phyloP scores from a whole-genome alignment of 2,888 invertebrate species.

The Margaritifera margaritifera region DNA sequence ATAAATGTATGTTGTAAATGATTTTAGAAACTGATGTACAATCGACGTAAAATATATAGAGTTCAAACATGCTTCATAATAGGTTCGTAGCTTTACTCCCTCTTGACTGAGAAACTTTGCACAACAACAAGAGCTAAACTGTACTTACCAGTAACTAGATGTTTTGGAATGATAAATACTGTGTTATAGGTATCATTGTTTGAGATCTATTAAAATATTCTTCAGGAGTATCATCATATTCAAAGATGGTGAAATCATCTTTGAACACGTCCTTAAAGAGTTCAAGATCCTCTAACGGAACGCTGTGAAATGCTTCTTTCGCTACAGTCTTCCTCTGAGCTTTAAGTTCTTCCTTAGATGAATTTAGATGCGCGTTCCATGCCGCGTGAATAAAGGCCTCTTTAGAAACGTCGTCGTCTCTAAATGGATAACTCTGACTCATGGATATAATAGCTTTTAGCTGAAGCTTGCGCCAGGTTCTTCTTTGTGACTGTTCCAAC shows the following conservation, averaged over 20 bases:
- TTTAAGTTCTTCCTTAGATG: conserved; percentile 14
- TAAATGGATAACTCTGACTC: conserved; percentile 9
- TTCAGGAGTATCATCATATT: conserved; percentile 22
- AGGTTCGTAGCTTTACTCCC: no score
- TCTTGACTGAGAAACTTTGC: no score
- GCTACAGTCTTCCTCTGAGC: conserved; percentile 18
- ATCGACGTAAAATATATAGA: no score
- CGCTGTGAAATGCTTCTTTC: conserved; percentile 26
- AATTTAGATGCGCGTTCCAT: conserved; percentile 14
- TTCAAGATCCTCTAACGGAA: conserved; percentile 20
- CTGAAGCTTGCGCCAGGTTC: conserved; percentile 36
- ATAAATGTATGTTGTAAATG: no score
- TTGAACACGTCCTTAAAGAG: conserved; percentile 21
- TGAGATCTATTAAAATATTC: conserved; percentile 2
- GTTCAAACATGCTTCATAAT: no score
- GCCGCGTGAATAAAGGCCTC: conserved; percentile 28
- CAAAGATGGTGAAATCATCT: conserved; percentile 26
- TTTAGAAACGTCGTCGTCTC: conserved; percentile 2
- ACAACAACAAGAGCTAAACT: no score
- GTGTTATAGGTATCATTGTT: no score
- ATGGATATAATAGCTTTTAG: conserved; percentile 25
- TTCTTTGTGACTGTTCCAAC: conserved; percentile 26
- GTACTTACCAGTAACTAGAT: no score
- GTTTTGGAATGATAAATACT: no score
- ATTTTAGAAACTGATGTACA: no score